Conservation (phyloP, 2,888 invertebrate species). For the Halictus quadricinctus region DNA sequence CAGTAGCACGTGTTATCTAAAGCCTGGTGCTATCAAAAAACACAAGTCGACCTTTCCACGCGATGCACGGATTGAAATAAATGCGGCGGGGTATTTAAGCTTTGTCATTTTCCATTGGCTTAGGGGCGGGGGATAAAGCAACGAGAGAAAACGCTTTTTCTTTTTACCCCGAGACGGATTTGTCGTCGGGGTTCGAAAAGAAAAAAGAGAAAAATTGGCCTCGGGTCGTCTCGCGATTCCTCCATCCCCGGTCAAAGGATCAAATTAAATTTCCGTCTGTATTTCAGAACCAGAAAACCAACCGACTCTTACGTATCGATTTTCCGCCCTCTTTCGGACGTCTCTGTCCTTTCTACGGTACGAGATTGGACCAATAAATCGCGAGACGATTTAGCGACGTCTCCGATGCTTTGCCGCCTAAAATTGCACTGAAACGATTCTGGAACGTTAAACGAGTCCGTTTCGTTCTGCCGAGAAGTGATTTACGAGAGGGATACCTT, state of each 20-base stretch:
- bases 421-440: background rate
- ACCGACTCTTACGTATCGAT: constrained; percentile 34
- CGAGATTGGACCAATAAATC: constrained; percentile 42
- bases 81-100: background rate
- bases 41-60: no score
- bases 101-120: background rate
- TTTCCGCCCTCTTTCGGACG: constrained; percentile 23
- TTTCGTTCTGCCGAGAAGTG: background rate
- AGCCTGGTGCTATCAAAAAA: no score
- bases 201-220: constrained; percentile 17
- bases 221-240: constrained; percentile 7
- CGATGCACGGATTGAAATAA: background rate
- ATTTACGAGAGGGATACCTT: no score
- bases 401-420: background rate
- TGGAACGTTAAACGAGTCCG: background rate
- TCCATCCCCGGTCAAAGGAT: constrained; percentile 3
- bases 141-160: background rate
- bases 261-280: constrained; percentile 55
- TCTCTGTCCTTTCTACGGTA: background rate
- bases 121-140: no score
- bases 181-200: background rate
- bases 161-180: background rate
- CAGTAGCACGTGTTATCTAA: no score
- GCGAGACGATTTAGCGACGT: constrained; percentile 14
- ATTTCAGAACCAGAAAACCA: constrained; percentile 38